Base-by-base conservation (phyloP, 2,797 vertebrate species). In the Phalloptychus januarius region DNA sequence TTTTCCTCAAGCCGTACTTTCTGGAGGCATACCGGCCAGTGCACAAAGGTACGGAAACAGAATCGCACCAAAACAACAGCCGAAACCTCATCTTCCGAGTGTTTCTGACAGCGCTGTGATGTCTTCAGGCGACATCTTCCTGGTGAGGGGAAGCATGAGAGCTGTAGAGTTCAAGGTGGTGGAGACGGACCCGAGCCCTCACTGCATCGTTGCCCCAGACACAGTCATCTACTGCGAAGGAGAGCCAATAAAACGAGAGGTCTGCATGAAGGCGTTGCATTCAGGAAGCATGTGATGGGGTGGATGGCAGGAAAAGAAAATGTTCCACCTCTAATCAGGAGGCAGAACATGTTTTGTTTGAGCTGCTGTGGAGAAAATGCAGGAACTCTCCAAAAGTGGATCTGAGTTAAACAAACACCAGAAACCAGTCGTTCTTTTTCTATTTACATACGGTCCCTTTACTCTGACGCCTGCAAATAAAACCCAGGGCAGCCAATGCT, bases 111-210 rank as follows among this genome's bases (percentile, higher is more conserved):
- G 7, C 25, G 36, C n/a, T 7, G 7, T 28, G 11, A 40, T 67
- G n/a, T 72, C 87, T 86, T 42, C 85, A 99, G 98, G 96, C 85
- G 97, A 99, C 86, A 97, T 99, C 90, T 99, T 99, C 91, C 83
- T 98, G 92, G 98, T 99, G 75, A 96, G 98, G 75, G 98, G 98
- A 88, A 97, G 97, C 67, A 98, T 99, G 98, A 95, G 98, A 78
- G 98, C 97, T 0, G 97, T 99, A 86, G 98, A 99, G 89, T 99
- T 99, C 94, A 99, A 99, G 93, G 97, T 99, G 90, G 96, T 98
- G 87, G 98, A 98, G 87, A 98, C 97, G 11, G 97, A 99, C 85
- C 98, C 98, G 20, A 96, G 94, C 77, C 97, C 97, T 0, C 98
- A 98, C 83, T 99, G 98, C 89, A 99, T 99, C 79, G 97, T 99